Conservation (phyloP, 2,113 vertebrate genomes). For the Megaceryle maxima region DNA sequence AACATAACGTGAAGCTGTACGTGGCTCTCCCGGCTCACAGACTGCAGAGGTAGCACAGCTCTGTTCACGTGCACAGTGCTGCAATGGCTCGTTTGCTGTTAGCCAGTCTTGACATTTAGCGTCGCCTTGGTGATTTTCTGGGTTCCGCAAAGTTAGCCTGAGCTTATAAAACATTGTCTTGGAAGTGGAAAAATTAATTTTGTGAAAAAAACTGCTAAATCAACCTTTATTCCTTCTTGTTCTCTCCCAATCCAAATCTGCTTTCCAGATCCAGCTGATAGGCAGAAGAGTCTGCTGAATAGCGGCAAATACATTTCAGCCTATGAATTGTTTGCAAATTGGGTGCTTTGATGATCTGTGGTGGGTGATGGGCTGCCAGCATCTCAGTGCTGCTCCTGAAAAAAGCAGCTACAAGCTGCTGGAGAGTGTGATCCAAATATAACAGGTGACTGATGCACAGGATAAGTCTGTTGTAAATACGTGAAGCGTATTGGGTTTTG, state of each 20-base stretch:
- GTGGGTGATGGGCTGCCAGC: not conserved
- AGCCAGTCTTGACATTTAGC: slow-evolving; percentile 56
- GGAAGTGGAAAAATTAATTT: not conserved
- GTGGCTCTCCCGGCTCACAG: not conserved
- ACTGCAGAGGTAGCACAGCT: slow-evolving; percentile 20
- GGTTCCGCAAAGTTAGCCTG: slow-evolving; percentile 45
- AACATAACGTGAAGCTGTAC: not conserved
- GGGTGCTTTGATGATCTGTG: not conserved
- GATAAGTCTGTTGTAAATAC: not conserved
- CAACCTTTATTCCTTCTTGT: not conserved
- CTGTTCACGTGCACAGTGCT: not conserved
- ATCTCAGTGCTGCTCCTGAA: not conserved
- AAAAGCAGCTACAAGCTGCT: not conserved
- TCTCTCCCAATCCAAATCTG: not conserved
- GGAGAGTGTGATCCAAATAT: not conserved
- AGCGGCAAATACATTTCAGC: not conserved
- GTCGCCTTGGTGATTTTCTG: slow-evolving; percentile 62
- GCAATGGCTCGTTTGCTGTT: slow-evolving; percentile 28
- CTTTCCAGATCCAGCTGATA: not conserved
- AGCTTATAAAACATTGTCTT: not conserved
- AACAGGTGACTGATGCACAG: not conserved
- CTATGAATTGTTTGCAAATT: slow-evolving; percentile 11
- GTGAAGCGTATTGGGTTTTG: not conserved
- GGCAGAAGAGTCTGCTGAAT: not conserved
- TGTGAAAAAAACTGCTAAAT: not conserved